Evolutionary conservation across 2,797 vertebrate genomes (phyloP).

Genomic region (Brachyrhaphis roseni): DNA sequence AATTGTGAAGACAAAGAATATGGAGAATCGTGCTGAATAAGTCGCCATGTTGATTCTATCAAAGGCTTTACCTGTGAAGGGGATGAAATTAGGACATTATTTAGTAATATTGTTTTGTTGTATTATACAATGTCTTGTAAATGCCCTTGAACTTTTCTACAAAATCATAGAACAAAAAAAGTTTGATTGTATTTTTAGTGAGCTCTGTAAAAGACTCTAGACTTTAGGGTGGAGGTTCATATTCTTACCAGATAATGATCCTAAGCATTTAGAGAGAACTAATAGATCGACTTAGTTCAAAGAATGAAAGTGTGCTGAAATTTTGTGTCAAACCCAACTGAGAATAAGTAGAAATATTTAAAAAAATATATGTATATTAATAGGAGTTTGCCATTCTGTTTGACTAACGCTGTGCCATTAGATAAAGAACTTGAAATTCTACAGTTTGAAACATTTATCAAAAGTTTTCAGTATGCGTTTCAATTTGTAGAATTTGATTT

Average conservation of each 20-base stretch:
- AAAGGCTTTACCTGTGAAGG: slow-evolving; percentile 17
- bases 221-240: not conserved
- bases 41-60: slow-evolving; percentile 35
- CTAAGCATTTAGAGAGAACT: not conserved
- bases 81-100: slow-evolving; percentile 20
- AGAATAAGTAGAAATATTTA: not conserved
- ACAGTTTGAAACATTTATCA: not conserved
- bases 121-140: not conserved
- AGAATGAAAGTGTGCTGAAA: not conserved
- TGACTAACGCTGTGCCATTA: not conserved
- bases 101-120: slow-evolving; percentile 20
- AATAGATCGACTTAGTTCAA: not conserved
- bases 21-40: slow-evolving; percentile 25
- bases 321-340: not conserved
- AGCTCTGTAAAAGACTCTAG: not conserved
- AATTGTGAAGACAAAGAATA: slow-evolving; percentile 47
- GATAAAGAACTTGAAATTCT: not conserved
- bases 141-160: not conserved
- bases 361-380: too few relatives aligned
- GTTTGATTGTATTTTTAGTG: not conserved
- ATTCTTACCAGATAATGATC: too few relatives aligned
- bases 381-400: not conserved
- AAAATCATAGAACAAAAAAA: not conserved
- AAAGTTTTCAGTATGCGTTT: not conserved
- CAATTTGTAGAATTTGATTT: not conserved